Base-by-base conservation (phyloP, 2,888 invertebrate species). In the Microctonus brassicae region DNA sequence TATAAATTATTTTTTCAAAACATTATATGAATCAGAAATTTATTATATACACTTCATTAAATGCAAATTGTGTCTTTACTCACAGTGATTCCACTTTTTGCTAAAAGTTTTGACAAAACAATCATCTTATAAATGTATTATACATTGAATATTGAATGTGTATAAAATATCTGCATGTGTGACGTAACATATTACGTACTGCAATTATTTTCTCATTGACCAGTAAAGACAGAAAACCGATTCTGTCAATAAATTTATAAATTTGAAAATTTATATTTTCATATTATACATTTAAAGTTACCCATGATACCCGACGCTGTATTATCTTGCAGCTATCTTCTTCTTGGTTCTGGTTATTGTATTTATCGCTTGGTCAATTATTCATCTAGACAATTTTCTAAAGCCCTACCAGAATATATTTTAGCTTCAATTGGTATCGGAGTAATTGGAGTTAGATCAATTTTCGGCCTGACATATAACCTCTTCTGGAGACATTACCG, bases 251-350 rank as follows among this genome's bases (percentile, higher is more conserved):
- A 39, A n/a, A 5, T 5, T 17, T 47, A 47, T 20, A 47, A 17
- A 5, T 20, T 3, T 47, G 4, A 29, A 29, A 29, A 5, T 47
- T 17, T 9, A 47, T 47, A 17, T 47, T 20, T 5, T 2, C 2
- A 47, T n/a, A 17, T 47, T 17, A 17, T 17, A 47, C 17, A n/a
- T 7, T 20, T 24, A 13, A 11, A 3, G 34, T 29, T 20, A 58
- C 17, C 7, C 61, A 84, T 84, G 83, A 74, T 83, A 60, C 69
- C 77, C n/a, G 80, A 81, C 61, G 76, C 82, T 0, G 53, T 80
- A 10, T 72, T 82, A 42, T 81, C 84, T 0, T 79, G 78, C 57
- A 70, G 78, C 29, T 80, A 78, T 73, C 73, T 84, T 10, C 4
- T 81, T 10, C 69, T 84, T 13, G 80, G 78, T 11, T 81, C 80